These are phyloP conservation scores for Ptilorrhoa leucosticta DNA, from an alignment of 2,113 vertebrate species.

Conservation along the genomic window DNA sequence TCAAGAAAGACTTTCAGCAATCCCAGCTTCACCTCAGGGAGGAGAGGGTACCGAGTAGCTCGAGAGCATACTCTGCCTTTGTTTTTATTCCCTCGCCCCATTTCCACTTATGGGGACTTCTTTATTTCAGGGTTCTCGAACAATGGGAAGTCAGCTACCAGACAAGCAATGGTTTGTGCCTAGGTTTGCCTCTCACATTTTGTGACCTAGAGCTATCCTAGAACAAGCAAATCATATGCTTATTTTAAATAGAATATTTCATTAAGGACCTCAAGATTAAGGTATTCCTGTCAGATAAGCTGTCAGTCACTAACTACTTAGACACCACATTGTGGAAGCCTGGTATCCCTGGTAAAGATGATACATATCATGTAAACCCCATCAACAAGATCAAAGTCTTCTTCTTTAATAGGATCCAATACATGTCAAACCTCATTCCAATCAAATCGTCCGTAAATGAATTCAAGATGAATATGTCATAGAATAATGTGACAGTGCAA, in stretches of 20 bases:
- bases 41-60: not conserved
- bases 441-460: conserved; percentile 83
- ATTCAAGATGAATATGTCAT: conserved; percentile 84
- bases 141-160: not conserved
- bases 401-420: conserved; percentile 81
- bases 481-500: conserved; percentile 83
- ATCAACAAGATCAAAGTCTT: conserved; percentile 80
- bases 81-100: not conserved
- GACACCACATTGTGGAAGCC: conserved; percentile 73
- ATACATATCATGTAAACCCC: conserved; percentile 81
- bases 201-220: conserved; percentile 44
- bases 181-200: conserved; percentile 26
- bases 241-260: conserved; percentile 77
- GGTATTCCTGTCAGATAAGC: conserved; percentile 77
- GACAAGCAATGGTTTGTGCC: not conserved
- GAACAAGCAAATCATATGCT: conserved; percentile 71
- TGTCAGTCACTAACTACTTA: conserved; percentile 76
- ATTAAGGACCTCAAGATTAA: conserved; percentile 76
- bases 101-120: not conserved
- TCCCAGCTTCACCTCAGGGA: not conserved
- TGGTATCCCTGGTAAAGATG: conserved; percentile 77
- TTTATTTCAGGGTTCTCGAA: not conserved
- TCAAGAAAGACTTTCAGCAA: not conserved
- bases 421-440: conserved; percentile 81
- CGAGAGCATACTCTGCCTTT: not conserved